These are phyloP conservation scores for Calameuta pallipes DNA, from an alignment of 2,888 invertebrate species.

Conservation along the genomic window DNA sequence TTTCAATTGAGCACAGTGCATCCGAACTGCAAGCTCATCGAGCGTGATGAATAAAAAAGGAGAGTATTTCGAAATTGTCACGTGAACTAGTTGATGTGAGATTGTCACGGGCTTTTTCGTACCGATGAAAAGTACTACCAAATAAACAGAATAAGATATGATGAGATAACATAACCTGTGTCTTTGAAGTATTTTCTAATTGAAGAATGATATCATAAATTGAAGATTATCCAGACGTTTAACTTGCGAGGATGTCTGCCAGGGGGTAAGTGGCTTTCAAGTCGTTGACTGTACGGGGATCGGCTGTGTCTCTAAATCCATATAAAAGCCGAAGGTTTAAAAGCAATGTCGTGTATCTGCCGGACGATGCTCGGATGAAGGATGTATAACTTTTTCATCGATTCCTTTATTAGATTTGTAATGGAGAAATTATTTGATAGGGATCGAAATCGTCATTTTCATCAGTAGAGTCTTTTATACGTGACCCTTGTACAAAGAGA, in stretches of 20 bases:
- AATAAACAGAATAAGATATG: not conserved
- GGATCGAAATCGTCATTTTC: not conserved
- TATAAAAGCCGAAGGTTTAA: conserved; percentile 2
- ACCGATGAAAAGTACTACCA: not conserved
- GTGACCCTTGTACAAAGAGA: not conserved
- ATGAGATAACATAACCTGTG: not conserved
- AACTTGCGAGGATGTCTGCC: not conserved
- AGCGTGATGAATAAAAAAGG: not conserved
- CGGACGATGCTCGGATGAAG: not conserved
- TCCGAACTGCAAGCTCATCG: not conserved
- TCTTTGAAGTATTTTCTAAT: not conserved
- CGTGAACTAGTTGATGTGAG: not conserved
- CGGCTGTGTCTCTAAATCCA: conserved; percentile 2
- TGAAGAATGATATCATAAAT: not conserved
- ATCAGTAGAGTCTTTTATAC: not conserved
- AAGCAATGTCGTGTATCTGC: conserved; percentile 11
- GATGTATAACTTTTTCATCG: not conserved
- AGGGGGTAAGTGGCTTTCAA: conserved; percentile 8
- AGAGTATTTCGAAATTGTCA: not conserved
- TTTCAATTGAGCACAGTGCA: not conserved
- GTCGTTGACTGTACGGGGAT: not conserved
- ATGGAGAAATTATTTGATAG: not conserved
- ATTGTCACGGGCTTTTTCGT: not conserved
- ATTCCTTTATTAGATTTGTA: not conserved
- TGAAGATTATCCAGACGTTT: not conserved